These are phyloP conservation scores for Catajapyx aquilonaris DNA, from an alignment of 1,140 invertebrate genomes.

Conservation along the genomic window DNA sequence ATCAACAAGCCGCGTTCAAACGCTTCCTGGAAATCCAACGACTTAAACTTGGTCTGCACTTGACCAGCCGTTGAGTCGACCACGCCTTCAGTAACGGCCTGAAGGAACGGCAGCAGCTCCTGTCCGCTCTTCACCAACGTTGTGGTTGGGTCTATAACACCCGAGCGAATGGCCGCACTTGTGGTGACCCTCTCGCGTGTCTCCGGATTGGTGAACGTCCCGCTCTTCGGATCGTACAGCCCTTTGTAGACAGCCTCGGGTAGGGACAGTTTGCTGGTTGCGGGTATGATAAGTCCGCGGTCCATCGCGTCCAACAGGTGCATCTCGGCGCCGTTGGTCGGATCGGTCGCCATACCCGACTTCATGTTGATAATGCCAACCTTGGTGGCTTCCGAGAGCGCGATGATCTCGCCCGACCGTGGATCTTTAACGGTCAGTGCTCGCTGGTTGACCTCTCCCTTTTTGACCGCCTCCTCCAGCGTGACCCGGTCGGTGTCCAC, in stretches of 20 bases:
- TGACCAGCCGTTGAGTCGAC: conserved; percentile 53
- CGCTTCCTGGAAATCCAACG: conserved; percentile 65
- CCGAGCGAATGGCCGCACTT: conserved; percentile 49
- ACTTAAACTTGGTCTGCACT: conserved; percentile 33
- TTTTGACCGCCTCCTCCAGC: conserved; percentile 54
- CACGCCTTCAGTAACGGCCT: conserved; percentile 54
- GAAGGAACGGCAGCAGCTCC: conserved; percentile 52
- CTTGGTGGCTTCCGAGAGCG: conserved; percentile 58
- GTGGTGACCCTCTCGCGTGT: conserved; percentile 50
- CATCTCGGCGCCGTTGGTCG: conserved; percentile 43
- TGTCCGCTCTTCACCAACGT: conserved; percentile 49
- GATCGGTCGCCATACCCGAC: conserved; percentile 53
- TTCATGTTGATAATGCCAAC: conserved; percentile 58
- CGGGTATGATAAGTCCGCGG: conserved; percentile 54
- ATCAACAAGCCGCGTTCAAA: conserved; percentile 61
- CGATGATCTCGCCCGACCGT: conserved; percentile 49
- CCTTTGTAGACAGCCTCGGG: conserved; percentile 71
- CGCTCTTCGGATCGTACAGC: conserved; percentile 46
- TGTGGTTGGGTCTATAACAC: conserved; percentile 56
- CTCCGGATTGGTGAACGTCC: conserved; percentile 43
- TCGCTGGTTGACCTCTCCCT: conserved; percentile 49
- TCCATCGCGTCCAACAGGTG: conserved; percentile 58
- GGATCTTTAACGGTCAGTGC: conserved; percentile 63
- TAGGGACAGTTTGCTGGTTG: conserved; percentile 58
- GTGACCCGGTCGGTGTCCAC: conserved; percentile 45